These are phyloP conservation scores for Dicaeum eximium DNA, from an alignment of 2,113 vertebrate genomes.

Conservation along the genomic window DNA sequence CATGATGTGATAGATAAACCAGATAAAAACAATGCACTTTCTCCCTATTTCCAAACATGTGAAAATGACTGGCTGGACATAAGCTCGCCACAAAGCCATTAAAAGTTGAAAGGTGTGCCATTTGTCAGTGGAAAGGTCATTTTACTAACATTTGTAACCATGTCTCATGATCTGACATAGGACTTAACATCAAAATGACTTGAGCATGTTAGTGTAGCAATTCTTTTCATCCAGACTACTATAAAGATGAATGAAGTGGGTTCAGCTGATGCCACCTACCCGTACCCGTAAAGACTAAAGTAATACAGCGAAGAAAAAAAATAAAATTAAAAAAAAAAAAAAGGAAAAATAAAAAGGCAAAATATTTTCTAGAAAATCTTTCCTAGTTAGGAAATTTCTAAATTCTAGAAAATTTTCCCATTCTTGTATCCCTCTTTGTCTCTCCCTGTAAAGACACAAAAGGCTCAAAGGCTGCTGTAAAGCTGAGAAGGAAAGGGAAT, in stretches of 20 bases:
- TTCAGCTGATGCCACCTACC: neutral
- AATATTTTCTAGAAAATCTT: neutral
- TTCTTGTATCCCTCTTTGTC: neutral
- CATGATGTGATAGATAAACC: neutral
- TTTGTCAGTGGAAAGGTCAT: constrained; percentile 43
- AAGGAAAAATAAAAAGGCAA: neutral
- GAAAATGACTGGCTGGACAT: neutral
- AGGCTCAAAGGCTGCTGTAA: neutral
- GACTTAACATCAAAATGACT: neutral
- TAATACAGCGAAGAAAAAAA: no score
- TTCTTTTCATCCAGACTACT: neutral
- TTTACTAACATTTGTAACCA: constrained; percentile 29
- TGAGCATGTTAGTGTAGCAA: neutral
- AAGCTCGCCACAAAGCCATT: neutral
- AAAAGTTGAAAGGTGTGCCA: neutral
- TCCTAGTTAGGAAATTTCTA: neutral
- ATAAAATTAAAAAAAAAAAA: no score
- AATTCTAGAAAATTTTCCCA: neutral
- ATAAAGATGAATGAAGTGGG: neutral
- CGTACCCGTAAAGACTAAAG: neutral
- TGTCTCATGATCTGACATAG: neutral
- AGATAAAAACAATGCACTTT: neutral
- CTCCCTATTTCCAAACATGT: neutral
- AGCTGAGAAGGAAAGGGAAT: neutral
- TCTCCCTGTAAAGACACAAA: neutral